A percentile compares a stretch with the other conserved stretches of the same genome.
phyloP scores from a whole-genome alignment of 2,888 invertebrate species.

The Acanthopleura granulata region DNA sequence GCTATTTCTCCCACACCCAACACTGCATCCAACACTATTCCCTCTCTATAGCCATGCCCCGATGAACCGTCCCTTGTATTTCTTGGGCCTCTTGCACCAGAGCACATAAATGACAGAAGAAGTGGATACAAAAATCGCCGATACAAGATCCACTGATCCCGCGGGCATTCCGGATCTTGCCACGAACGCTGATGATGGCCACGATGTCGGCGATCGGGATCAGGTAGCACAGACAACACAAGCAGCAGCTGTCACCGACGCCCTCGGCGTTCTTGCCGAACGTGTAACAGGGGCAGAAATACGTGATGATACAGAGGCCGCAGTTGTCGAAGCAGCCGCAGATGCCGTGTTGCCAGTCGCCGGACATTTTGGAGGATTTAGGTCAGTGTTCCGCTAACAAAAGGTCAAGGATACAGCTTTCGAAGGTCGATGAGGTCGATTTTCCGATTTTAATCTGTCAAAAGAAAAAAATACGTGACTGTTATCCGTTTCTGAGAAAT shows the following conservation, averaged over 20 bases:
- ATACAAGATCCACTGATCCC: constrained; percentile 41
- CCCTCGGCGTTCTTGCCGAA: constrained; percentile 53
- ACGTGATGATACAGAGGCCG: constrained; percentile 39
- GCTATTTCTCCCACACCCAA: no score
- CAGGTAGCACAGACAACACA: constrained; percentile 44
- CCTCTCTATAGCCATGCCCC: not conserved
- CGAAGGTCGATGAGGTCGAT: no score
- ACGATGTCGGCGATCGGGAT: constrained; percentile 42
- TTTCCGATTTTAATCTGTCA: no score
- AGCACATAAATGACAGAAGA: constrained; percentile 48
- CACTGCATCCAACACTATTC: not conserved
- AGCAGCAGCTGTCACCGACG: constrained; percentile 50
- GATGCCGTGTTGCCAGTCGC: constrained; percentile 29
- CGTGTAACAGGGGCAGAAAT: constrained; percentile 42
- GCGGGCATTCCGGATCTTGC: constrained; percentile 43
- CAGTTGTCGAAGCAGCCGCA: constrained; percentile 41
- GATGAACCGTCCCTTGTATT: constrained; percentile 22
- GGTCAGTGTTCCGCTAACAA: not conserved
- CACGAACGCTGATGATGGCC: constrained; percentile 37
- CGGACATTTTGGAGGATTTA: not conserved
- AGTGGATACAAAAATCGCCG: constrained; percentile 37
- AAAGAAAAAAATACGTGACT: no score
- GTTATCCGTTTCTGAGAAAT: no score
- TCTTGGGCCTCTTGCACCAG: constrained; percentile 52
- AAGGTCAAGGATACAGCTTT: not conserved